A percentile compares a stretch with the other conserved stretches of the same genome.
Evolutionary conservation across 2,888 invertebrate species (phyloP).

Genomic region (Drosophila rellima): DNA sequence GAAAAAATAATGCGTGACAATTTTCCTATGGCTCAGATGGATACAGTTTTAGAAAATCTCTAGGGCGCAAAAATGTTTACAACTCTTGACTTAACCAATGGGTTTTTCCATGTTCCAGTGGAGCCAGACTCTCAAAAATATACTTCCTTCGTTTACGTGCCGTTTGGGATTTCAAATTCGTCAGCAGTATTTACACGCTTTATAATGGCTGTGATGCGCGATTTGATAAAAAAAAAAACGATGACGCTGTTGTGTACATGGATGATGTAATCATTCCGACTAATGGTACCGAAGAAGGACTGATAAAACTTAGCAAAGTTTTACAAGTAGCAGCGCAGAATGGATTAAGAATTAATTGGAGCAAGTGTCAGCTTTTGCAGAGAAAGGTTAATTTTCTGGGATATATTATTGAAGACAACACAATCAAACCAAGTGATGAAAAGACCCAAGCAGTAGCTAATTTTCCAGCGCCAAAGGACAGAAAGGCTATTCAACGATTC

Average conservation of each 20-base stretch:
- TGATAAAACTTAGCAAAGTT: not conserved
- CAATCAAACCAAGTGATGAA: too few species aligned
- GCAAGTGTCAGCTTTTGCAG: too few species aligned
- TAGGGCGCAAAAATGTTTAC: conserved; percentile 6
- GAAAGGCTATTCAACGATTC: conserved; percentile 6
- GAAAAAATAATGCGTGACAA: too few species aligned
- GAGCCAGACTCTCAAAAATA: not conserved
- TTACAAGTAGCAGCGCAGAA: not conserved
- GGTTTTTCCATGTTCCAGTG: conserved; percentile 12
- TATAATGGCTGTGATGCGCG: not conserved
- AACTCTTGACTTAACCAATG: conserved; percentile 11
- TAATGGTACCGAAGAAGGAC: not conserved
- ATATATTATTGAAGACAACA: too few species aligned
- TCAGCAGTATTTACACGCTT: too few species aligned
- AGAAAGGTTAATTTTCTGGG: too few species aligned
- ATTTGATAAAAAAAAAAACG: not conserved
- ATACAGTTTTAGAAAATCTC: conserved; percentile 9
- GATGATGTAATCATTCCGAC: conserved; percentile 9
- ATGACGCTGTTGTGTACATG: conserved; percentile 8
- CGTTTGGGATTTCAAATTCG: conserved; percentile 12
- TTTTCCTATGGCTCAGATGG: conserved; percentile 13
- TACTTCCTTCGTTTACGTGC: not conserved
- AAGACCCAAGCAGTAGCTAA: conserved; percentile 4
- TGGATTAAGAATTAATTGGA: too few species aligned
- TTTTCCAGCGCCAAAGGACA: conserved; percentile 1